Evolutionary conservation across 2,797 vertebrate genomes (phyloP).

Genomic region (Enoplosus armatus): DNA sequence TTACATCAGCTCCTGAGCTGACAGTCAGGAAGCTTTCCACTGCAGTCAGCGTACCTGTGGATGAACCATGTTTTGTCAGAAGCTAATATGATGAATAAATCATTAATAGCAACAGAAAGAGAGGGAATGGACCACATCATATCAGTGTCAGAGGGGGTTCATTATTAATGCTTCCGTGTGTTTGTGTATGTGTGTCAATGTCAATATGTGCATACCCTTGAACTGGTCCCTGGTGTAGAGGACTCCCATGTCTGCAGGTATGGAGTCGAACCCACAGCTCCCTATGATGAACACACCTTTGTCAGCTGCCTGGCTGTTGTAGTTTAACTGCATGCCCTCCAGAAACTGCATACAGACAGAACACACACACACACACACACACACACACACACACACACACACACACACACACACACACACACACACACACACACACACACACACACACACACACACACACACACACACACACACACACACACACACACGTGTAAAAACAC

Average conservation of each 20-base stretch:
- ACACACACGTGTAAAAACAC: neutral
- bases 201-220: constrained; percentile 84
- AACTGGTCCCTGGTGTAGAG: constrained; percentile 93
- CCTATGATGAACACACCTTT: constrained; percentile 93
- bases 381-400: constrained; percentile 7
- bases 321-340: constrained; percentile 93
- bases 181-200: neutral
- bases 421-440: constrained; percentile 3
- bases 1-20: constrained; percentile 89
- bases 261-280: constrained; percentile 97
- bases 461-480: constrained; percentile 16
- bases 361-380: constrained; percentile 21
- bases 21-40: constrained; percentile 94
- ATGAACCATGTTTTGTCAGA: constrained; percentile 13
- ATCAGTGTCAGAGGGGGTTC: neutral
- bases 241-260: constrained; percentile 97
- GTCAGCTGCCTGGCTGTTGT: constrained; percentile 89
- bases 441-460: constrained; percentile 14
- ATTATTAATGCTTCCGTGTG: neutral
- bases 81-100: neutral
- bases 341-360: constrained; percentile 88
- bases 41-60: constrained; percentile 91
- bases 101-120: neutral
- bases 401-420: constrained; percentile 7
- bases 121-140: neutral